These are phyloP conservation scores for Chymomyza procnemis DNA, from an alignment of 2,888 invertebrate species.

Conservation along the genomic window DNA sequence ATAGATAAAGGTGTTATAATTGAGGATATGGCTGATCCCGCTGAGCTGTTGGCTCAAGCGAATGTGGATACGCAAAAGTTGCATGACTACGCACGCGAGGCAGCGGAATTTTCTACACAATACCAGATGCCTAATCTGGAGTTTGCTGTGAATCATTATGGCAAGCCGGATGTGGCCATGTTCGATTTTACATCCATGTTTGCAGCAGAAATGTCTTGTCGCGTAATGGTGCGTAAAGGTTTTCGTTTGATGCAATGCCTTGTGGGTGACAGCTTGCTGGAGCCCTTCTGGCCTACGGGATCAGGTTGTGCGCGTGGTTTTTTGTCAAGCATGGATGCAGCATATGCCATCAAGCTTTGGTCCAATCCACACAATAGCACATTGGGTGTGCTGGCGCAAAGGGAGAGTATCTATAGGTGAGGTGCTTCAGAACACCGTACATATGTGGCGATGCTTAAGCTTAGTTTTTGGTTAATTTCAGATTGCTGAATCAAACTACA, in stretches of 20 bases:
- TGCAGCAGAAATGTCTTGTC: slow-evolving; percentile 95
- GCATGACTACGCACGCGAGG: slow-evolving; percentile 94
- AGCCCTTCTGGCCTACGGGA: slow-evolving; percentile 99
- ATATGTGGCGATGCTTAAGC: not conserved
- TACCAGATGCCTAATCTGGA: slow-evolving; percentile 91
- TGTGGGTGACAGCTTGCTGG: slow-evolving; percentile 97
- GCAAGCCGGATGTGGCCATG: slow-evolving; percentile 97
- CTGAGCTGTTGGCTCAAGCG: slow-evolving; percentile 88
- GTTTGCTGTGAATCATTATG: slow-evolving; percentile 98
- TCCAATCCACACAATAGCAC: slow-evolving; percentile 82
- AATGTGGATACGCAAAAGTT: slow-evolving; percentile 95
- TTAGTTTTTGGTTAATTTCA: slow-evolving; percentile 19
- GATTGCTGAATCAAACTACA: slow-evolving; percentile 91
- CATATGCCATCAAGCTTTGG: slow-evolving; percentile 95
- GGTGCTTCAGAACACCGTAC: not conserved
- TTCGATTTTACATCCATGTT: slow-evolving; percentile 99
- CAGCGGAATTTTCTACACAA: slow-evolving; percentile 95
- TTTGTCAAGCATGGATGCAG: slow-evolving; percentile 95
- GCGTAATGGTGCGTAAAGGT: slow-evolving; percentile 86
- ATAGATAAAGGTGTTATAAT: slow-evolving; percentile 94
- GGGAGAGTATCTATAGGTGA: slow-evolving; percentile 94
- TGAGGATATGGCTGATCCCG: slow-evolving; percentile 94
- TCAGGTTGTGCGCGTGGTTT: slow-evolving; percentile 99
- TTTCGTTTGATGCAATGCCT: slow-evolving; percentile 91
- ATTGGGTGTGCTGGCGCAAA: slow-evolving; percentile 92